Percentiles rank a stretch among this genome's conserved stretches.
Evolutionary conservation across 2,888 invertebrate genomes (phyloP).

Genomic region (Crioceris asparagi): DNA sequence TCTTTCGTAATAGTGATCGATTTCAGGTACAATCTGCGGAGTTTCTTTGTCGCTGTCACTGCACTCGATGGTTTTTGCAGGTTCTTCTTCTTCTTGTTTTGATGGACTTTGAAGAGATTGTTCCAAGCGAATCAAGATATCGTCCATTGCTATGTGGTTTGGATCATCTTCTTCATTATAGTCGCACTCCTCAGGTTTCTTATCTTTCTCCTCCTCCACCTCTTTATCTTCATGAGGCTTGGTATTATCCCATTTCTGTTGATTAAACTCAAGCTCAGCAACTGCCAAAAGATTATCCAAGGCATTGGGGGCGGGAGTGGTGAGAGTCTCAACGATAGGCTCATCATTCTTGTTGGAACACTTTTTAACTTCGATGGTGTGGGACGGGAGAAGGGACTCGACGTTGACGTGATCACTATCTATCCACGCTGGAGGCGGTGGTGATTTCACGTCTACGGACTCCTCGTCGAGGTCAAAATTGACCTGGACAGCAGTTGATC

Average conservation of each 20-base stretch:
- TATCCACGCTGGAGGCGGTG: conserved; percentile 5
- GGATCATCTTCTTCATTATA: conserved; percentile 38
- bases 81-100: conserved; percentile 12
- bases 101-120: conserved; percentile 46
- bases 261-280: conserved; percentile 53
- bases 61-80: conserved; percentile 8
- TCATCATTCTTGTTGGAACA: conserved; percentile 20
- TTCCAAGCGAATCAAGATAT: conserved; percentile 53
- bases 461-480: conserved; percentile 27
- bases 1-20: conserved; percentile 19
- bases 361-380: conserved; percentile 46
- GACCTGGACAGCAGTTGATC: conserved; percentile 35
- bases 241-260: conserved; percentile 37
- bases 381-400: conserved; percentile 51
- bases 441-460: conserved; percentile 22
- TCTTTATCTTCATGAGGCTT: conserved; percentile 10
- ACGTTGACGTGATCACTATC: conserved; percentile 36
- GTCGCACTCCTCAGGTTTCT: conserved; percentile 33
- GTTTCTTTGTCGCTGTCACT: conserved; percentile 17
- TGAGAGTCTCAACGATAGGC: conserved; percentile 30
- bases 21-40: conserved; percentile 20
- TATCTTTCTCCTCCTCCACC: conserved; percentile 19
- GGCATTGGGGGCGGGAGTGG: conserved; percentile 37
- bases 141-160: conserved; percentile 40
- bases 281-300: conserved; percentile 53